A percentile compares a stretch with the other conserved stretches of the same genome.
These are phyloP conservation scores for Phyllostomus hastatus DNA, from an alignment of 2,113 vertebrate genomes.

Conservation along the genomic window DNA sequence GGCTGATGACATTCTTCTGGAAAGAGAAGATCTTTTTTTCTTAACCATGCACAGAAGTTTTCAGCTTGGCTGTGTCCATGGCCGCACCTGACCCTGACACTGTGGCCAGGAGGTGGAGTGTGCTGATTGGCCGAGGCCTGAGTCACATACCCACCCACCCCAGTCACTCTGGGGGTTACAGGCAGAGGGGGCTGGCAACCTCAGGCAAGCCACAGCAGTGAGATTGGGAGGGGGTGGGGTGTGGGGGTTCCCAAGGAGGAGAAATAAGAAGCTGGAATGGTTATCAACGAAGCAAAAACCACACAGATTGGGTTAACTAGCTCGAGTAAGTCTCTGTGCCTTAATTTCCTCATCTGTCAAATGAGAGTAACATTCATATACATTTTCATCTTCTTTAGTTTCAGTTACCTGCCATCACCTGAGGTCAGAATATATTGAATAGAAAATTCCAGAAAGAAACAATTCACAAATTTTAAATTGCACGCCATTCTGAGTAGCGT, in stretches of 20 bases:
- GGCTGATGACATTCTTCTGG: background rate
- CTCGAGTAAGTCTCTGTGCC: background rate
- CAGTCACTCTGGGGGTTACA: accelerated
- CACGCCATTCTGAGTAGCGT: background rate
- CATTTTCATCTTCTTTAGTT: background rate
- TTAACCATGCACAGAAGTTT: background rate
- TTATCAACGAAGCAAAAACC: background rate
- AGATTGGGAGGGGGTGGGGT: background rate
- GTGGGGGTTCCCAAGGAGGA: background rate
- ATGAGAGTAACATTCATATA: background rate
- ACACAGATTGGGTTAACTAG: background rate
- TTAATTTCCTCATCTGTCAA: background rate
- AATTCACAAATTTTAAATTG: too few relatives aligned
- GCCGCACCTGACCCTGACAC: background rate
- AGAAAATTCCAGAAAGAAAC: background rate
- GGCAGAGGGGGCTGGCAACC: background rate
- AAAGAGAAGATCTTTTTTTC: background rate
- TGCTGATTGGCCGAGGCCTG: background rate
- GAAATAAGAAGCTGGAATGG: background rate
- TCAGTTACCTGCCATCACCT: background rate
- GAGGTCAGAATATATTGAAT: background rate
- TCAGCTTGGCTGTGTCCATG: background rate
- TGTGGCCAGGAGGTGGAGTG: background rate
- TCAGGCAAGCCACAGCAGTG: background rate
- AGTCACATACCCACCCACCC: background rate